Conservation (phyloP, 2,113 vertebrate genomes). For the Erythrocercus mccallii region DNA sequence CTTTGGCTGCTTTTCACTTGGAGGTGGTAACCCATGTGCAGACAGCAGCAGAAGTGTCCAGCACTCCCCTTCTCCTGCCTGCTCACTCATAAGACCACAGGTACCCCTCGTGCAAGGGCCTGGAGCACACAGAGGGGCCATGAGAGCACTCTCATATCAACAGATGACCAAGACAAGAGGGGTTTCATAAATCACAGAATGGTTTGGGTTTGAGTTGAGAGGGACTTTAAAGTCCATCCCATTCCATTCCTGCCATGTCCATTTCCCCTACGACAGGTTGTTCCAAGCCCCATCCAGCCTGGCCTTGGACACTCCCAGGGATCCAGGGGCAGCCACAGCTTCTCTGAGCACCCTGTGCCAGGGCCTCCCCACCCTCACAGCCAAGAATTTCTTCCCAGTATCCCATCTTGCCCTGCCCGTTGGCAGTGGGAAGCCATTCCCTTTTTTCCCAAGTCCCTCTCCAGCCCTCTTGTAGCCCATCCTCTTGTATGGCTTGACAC, state of each 20-base stretch:
- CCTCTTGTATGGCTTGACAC: background rate
- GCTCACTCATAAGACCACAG: rapidly evolving
- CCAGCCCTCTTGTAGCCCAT: background rate
- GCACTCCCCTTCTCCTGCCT: background rate
- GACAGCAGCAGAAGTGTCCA: background rate
- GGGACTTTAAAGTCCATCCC: background rate
- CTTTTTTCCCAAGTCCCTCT: background rate
- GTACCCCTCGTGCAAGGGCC: rapidly evolving
- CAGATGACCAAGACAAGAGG: background rate
- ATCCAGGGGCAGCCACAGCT: background rate
- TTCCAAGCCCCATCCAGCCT: rapidly evolving
- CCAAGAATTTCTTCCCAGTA: rapidly evolving
- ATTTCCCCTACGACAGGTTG: rapidly evolving
- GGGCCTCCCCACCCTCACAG: rapidly evolving
- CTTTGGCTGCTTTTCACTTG: background rate
- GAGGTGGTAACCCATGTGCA: background rate
- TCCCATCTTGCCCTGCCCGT: background rate
- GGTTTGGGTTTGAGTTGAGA: background rate
- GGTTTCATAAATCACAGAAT: background rate
- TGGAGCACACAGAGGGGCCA: background rate
- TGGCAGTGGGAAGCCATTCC: background rate
- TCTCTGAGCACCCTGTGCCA: background rate
- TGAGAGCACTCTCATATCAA: rapidly evolving
- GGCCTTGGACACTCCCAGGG: background rate
- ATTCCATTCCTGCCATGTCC: background rate